These are phyloP conservation scores for Lytechinus pictus DNA, from an alignment of 35 echinoderm and acorn worm genomes.

Conservation along the genomic window DNA sequence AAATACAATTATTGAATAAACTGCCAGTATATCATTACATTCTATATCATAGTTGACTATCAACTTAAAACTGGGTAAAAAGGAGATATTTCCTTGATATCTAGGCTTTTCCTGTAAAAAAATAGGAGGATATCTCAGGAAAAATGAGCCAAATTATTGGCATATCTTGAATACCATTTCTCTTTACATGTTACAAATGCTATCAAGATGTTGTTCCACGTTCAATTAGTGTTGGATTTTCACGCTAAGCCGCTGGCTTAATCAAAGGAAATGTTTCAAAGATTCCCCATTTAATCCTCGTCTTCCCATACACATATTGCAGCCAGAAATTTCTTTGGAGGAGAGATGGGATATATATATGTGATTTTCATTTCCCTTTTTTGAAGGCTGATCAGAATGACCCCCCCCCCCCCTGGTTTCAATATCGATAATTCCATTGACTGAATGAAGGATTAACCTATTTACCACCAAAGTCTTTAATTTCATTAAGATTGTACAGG, in stretches of 20 bases:
- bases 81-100: too few relatives aligned
- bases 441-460: neutral
- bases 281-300: too few relatives aligned
- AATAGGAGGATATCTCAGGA: too few relatives aligned
- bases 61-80: too few relatives aligned
- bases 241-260: neutral
- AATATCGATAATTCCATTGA: neutral
- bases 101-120: too few relatives aligned
- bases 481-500: too few relatives aligned
- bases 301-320: neutral
- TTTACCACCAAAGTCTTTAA: too few relatives aligned
- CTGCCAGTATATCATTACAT: too few relatives aligned
- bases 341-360: neutral
- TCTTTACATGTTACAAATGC: neutral
- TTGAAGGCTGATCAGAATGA: neutral
- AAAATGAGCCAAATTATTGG: neutral
- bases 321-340: neutral
- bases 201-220: neutral
- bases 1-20: too few relatives aligned
- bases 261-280: neutral
- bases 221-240: neutral
- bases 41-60: too few relatives aligned
- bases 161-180: neutral
- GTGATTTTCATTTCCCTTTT: neutral
- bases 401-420: neutral